Evolutionary conservation across 92 coral and sea anemone genomes (phyloP), one percentile per base, ranked within the genome.

Genomic region (Ricordea florida): DNA sequence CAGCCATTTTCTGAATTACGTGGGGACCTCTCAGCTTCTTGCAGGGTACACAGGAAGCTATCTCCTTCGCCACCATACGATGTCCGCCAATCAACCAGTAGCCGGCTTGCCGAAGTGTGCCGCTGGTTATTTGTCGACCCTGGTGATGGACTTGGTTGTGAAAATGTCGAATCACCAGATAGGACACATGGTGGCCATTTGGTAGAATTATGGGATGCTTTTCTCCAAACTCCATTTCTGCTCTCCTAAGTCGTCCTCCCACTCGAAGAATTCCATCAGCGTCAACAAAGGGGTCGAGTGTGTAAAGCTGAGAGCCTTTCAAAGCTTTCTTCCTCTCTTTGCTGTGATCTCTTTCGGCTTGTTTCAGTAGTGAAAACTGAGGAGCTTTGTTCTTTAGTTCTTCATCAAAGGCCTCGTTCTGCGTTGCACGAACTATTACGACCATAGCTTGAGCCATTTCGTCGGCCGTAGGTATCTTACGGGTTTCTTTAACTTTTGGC

Each of bases 141-240:
- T 81, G 87, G 55, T 81, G 87, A 36, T 70, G 87, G 15, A 61
- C 74, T 25, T 72, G 3, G 18, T 59, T 28, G 55, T 72, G 87
- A 41, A 32, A 61, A 26, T 81, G 80, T 10, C 56, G 61, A 24
- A 62, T 28, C 28, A 69, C 25, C 30, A 83, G 79, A 2, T 40
- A 10, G 1, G 88, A 63, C 13, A 82, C 57, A 27, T 82, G 70
- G 55, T 74, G 69, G 3, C 18, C 3, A 59, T 69, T 84, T 3
- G 84, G 84, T 26, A 84, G 74, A 4, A 76, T 6, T 24, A 46
- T 48, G 5, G 81, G 89, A 49, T 84, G 89, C 20, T 84, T 84
- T 32, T 84, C 84, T 47, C 11, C 60, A 6, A 36, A 57, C 43
- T 69, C 69, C 41, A 68, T 10, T 3, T 18, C 2, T 2, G 77